phyloP scores from a whole-genome alignment of 2,797 vertebrate species.

The Sebastes goodei region DNA sequence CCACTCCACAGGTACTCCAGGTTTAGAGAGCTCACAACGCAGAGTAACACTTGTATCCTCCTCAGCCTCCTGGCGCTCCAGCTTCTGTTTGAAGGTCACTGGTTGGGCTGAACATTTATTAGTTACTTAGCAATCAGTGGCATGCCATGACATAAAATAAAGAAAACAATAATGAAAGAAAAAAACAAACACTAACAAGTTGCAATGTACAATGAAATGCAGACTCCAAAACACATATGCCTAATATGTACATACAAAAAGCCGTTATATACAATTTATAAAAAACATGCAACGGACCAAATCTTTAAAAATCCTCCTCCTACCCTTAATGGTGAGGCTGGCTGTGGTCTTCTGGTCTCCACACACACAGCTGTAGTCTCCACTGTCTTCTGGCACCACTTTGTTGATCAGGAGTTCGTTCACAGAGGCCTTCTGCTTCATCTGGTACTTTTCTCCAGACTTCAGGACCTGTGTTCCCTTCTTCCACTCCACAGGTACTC shows the following conservation, averaged over 20 bases:
- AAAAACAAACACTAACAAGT: neutral
- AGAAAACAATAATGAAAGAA: neutral
- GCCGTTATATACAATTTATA: no score
- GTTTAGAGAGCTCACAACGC: slow-evolving; percentile 70
- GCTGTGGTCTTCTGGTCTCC: slow-evolving; percentile 77
- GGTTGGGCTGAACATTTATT: slow-evolving; percentile 72
- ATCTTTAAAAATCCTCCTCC: neutral
- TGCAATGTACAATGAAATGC: neutral
- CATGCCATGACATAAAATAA: neutral
- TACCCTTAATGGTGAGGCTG: slow-evolving; percentile 68
- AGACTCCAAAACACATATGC: neutral
- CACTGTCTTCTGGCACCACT: slow-evolving; percentile 72
- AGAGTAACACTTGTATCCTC: slow-evolving; percentile 65
- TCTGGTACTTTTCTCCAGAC: slow-evolving; percentile 78
- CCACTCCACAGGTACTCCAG: slow-evolving; percentile 78
- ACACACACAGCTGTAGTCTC: slow-evolving; percentile 81
- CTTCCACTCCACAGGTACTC: slow-evolving; percentile 80
- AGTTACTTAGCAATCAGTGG: neutral
- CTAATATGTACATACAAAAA: neutral
- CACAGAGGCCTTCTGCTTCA: slow-evolving; percentile 76
- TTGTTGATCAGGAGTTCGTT: slow-evolving; percentile 77
- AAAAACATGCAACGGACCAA: no score
- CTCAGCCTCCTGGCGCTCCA: slow-evolving; percentile 72
- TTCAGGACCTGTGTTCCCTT: slow-evolving; percentile 76
- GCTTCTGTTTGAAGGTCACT: slow-evolving; percentile 72